A percentile compares a stretch with the other conserved stretches of the same genome.
These are phyloP conservation scores for Phrynosoma blainvillii DNA, from an alignment of 2,113 vertebrate genomes.

Conservation along the genomic window DNA sequence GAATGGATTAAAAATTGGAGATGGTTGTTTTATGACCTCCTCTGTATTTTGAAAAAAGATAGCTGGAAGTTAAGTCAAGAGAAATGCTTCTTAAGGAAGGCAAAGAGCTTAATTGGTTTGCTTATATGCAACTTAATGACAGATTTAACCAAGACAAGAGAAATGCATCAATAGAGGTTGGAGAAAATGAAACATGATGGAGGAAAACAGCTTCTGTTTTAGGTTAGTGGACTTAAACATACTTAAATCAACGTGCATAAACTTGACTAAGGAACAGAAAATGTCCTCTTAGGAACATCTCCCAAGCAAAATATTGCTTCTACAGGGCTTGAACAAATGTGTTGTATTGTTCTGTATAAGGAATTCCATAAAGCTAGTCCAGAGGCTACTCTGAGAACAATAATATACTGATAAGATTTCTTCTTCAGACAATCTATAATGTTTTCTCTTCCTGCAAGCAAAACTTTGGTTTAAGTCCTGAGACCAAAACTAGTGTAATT, in stretches of 20 bases:
- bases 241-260: neutral
- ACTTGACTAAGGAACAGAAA: neutral
- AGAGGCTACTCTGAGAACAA: neutral
- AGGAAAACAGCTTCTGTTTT: neutral
- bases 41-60: too few species aligned
- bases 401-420: neutral
- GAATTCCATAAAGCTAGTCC: neutral
- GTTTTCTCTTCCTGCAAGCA: neutral
- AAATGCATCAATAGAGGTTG: too few species aligned
- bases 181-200: too few species aligned
- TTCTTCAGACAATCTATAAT: slow-evolving; percentile 45
- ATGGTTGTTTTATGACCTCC: too few species aligned
- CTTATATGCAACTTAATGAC: too few species aligned
- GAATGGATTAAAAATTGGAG: too few species aligned
- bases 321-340: neutral
- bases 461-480: neutral
- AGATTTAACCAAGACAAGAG: too few species aligned
- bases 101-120: too few species aligned
- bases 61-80: too few species aligned
- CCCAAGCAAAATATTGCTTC: neutral
- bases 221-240: neutral
- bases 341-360: neutral
- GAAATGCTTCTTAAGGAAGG: too few species aligned
- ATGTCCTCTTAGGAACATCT: neutral
- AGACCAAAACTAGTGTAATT: slow-evolving; percentile 40